These are phyloP conservation scores for Calvadosia cruxmelitensis DNA, from an alignment of 30 jellyfish, hydroid and myxozoan genomes.

Conservation along the genomic window DNA sequence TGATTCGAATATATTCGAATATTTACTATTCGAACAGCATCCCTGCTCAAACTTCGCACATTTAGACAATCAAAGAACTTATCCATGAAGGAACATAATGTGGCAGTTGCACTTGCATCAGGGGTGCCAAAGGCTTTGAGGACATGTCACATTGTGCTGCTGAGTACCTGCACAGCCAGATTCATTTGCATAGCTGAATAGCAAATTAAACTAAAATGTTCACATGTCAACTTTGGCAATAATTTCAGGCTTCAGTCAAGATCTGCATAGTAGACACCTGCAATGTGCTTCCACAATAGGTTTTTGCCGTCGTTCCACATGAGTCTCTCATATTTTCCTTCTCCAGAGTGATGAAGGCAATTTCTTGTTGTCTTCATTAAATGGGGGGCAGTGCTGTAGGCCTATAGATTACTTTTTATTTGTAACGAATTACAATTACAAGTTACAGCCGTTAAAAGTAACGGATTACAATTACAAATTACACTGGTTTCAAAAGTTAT, in stretches of 20 bases:
- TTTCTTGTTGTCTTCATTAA: background rate
- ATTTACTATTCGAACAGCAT: too few species aligned
- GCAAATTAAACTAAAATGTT: background rate
- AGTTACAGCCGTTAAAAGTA: too few species aligned
- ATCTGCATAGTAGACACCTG: background rate
- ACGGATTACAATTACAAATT: too few species aligned
- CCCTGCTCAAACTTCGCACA: too few species aligned
- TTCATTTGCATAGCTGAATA: background rate
- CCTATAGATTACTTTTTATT: too few species aligned
- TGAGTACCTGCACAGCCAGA: background rate
- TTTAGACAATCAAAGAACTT: conserved; percentile 4
- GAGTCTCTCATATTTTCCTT: background rate
- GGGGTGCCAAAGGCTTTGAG: background rate
- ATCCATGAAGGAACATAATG: conserved; percentile 3
- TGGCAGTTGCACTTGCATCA: conserved; percentile 3
- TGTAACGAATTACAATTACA: too few species aligned
- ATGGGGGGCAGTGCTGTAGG: too few species aligned
- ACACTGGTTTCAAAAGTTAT: too few species aligned
- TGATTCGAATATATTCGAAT: too few species aligned
- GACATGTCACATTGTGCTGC: background rate
- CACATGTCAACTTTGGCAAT: background rate
- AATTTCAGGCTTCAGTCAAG: background rate
- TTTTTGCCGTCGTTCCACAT: background rate
- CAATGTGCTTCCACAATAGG: background rate
- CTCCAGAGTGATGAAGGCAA: background rate